phyloP scores from a whole-genome alignment of 1,140 invertebrate species.

The Drosophila tani region DNA sequence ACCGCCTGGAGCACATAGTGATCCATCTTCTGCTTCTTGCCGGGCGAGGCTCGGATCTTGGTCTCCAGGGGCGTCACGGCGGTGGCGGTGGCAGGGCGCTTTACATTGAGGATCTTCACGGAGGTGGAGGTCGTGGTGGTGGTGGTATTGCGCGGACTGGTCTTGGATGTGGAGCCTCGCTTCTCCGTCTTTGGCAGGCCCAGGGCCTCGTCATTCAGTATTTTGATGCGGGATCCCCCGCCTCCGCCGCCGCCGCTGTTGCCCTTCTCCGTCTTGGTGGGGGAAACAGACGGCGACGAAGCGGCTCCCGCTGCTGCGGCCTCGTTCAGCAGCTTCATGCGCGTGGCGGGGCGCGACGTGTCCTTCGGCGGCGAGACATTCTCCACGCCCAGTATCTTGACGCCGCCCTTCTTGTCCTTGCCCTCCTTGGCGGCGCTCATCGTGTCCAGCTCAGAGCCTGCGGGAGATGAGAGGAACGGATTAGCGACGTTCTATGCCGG shows the following conservation, averaged over 20 bases:
- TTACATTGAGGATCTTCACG: slow-evolving; percentile 68
- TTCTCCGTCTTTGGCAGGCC: slow-evolving; percentile 40
- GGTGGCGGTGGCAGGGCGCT: slow-evolving; percentile 22
- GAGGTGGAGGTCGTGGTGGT: slow-evolving; percentile 17
- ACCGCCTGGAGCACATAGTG: slow-evolving; percentile 77
- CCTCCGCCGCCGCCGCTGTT: slow-evolving; percentile 20
- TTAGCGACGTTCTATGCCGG: background rate
- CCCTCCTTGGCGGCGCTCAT: slow-evolving; percentile 57
- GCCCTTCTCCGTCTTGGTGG: slow-evolving; percentile 52
- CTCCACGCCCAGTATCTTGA: slow-evolving; percentile 64
- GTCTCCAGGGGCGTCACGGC: slow-evolving; percentile 35
- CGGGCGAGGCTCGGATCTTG: slow-evolving; percentile 54
- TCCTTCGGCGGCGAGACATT: slow-evolving; percentile 42
- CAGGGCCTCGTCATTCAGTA: slow-evolving; percentile 67
- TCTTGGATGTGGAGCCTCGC: slow-evolving; percentile 18
- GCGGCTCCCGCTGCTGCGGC: slow-evolving; percentile 11
- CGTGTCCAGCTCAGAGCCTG: slow-evolving; percentile 11
- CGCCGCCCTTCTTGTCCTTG: slow-evolving; percentile 42
- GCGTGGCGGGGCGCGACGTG: slow-evolving; percentile 38
- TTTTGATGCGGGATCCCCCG: slow-evolving; percentile 58
- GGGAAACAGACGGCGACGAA: background rate
- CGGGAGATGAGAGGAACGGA: background rate
- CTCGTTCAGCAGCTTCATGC: slow-evolving; percentile 67
- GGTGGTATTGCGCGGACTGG: slow-evolving; percentile 8
- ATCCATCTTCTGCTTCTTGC: slow-evolving; percentile 69